These are phyloP conservation scores for Bombyx huttoni DNA, from an alignment of 2,888 invertebrate species.

Conservation along the genomic window DNA sequence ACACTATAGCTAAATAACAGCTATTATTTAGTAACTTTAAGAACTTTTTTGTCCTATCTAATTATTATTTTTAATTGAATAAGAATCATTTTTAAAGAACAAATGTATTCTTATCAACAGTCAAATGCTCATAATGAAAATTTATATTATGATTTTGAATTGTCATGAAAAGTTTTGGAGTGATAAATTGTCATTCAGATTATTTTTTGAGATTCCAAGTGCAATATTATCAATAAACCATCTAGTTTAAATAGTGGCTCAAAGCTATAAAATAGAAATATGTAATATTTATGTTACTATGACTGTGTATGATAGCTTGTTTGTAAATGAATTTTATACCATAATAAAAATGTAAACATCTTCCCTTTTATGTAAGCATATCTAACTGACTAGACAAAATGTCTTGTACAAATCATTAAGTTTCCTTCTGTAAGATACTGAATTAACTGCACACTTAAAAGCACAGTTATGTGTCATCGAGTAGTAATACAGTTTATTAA, in stretches of 20 bases:
- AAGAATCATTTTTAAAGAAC: slow-evolving; percentile 1
- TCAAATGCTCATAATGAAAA: background rate
- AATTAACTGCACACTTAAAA: no score
- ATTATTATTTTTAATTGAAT: slow-evolving; percentile 12
- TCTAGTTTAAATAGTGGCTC: no score
- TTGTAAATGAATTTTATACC: background rate
- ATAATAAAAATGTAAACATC: slow-evolving; percentile 4
- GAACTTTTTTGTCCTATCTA: slow-evolving; percentile 48
- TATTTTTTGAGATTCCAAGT: slow-evolving; percentile 28
- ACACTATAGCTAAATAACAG: slow-evolving; percentile 43
- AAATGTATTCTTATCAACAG: background rate
- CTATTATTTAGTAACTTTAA: slow-evolving; percentile 47
- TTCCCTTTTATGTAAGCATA: slow-evolving; percentile 29
- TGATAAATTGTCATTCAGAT: slow-evolving; percentile 13
- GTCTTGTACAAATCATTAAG: slow-evolving; percentile 60
- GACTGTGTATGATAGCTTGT: background rate
- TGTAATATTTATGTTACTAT: slow-evolving; percentile 3
- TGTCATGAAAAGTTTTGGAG: slow-evolving; percentile 10
- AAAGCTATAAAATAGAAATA: no score
- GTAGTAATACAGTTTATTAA: background rate
- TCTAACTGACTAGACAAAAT: slow-evolving; percentile 56
- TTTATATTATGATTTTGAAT: background rate
- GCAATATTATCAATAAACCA: background rate
- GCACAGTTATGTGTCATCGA: no score
- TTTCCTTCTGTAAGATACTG: slow-evolving; percentile 16